Evolutionary conservation across 2,797 vertebrate species (phyloP), one percentile per base, ranked within the genome.

Genomic region (Argya squamiceps): DNA sequence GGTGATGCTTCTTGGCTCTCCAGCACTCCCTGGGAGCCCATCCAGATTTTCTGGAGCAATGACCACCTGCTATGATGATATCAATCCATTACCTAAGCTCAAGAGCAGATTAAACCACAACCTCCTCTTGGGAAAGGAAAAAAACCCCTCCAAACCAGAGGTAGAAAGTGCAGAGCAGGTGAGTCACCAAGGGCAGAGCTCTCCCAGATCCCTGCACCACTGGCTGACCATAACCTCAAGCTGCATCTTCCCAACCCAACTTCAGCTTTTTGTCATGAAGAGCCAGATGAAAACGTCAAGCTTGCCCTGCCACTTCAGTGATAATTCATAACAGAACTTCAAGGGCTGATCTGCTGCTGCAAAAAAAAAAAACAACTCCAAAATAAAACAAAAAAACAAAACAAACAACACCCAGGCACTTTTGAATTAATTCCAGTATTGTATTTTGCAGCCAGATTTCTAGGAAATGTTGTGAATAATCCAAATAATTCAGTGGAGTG

Each of bases 371-470:
- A 63, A 52, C 43, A 2, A 2, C 53, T 52, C 53, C 53, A 74
- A 77, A 84, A 88, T 41, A 58, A 80, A 55, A 19, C 56, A 73
- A 50, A 39, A 50, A 41, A 67, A 20, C 37, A 63, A 82, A 92
- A 76, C 41, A 84, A 60, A 23, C 21, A 67, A 47, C 76, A 95
- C 75, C 50, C 91, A 90, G 55, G 69, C 92, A 84, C 85, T 94
- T 88, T 69, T 94, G 95, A 96, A 96, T 95, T 94, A 92, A 96
- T 86, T 95, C 95, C 96, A 97, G 95, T 93, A 95, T 94, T 97
- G 92, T 96, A 63, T 92, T 97, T 95, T 84, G 67, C 92, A 96
- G 96, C 94, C 95, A 97, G 94, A 92, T 95, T 95, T 96, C 95
- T 93, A 97, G 96, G 94, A 95, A 96, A 88, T 46, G 37, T 68